A percentile compares a stretch with the other conserved stretches of the same genome.
phyloP scores from a whole-genome alignment of 64 coral and sea anemone species.

The Actinia tenebrosa region DNA sequence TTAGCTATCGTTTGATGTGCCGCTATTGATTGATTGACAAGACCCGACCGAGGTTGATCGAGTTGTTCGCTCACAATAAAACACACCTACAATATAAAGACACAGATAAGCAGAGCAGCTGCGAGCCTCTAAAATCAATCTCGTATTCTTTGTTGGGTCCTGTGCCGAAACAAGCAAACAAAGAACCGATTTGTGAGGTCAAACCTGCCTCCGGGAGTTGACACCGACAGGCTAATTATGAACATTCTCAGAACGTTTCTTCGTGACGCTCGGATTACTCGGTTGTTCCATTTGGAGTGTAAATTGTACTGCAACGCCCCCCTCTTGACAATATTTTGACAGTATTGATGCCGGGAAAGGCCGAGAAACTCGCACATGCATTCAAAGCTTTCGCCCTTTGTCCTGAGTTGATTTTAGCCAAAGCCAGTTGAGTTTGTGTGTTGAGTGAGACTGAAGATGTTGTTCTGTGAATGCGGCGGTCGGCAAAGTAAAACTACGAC shows the following conservation, averaged over 20 bases:
- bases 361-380: not conserved
- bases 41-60: constrained; percentile 19
- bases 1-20: constrained; percentile 61
- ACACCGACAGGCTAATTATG: constrained; percentile 57
- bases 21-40: constrained; percentile 49
- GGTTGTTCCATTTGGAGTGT: constrained; percentile 66
- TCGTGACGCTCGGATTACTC: constrained; percentile 44
- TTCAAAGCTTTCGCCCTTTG: not conserved
- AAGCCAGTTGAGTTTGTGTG: not conserved
- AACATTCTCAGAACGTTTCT: constrained; percentile 59
- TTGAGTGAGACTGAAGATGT: not conserved
- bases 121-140: constrained; percentile 36
- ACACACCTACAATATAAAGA: constrained; percentile 50
- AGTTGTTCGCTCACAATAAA: constrained; percentile 51
- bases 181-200: constrained; percentile 55
- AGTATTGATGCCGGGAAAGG: constrained; percentile 4
- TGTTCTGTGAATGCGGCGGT: not conserved
- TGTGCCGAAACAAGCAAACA: constrained; percentile 41
- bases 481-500: constrained; percentile 10
- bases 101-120: constrained; percentile 52
- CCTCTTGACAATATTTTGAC: constrained; percentile 66
- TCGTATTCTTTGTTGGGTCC: constrained; percentile 31
- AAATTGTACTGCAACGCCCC: constrained; percentile 71
- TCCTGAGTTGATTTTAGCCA: not conserved
- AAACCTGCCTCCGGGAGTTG: constrained; percentile 44